These are phyloP conservation scores for Ochropleura plecta DNA, from an alignment of 2,888 invertebrate species.

Conservation along the genomic window DNA sequence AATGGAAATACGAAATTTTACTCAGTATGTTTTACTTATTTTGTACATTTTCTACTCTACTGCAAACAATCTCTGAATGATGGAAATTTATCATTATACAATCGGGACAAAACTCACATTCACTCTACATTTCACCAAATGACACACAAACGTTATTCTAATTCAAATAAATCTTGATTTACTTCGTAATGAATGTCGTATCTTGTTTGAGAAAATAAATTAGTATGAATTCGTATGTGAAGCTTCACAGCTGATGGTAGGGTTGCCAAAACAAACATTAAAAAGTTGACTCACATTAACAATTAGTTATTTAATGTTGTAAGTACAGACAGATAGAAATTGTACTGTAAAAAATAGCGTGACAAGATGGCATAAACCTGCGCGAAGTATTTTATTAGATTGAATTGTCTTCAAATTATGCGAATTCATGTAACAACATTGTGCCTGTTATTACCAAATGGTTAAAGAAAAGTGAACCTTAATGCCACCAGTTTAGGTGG, in stretches of 20 bases:
- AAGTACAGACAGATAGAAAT: too few species aligned
- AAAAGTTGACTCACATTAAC: too few species aligned
- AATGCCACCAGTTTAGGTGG: neutral
- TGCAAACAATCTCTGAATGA: too few species aligned
- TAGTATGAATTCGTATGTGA: slow-evolving; percentile 5
- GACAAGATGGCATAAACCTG: too few species aligned
- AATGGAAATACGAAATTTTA: too few species aligned
- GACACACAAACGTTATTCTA: slow-evolving; percentile 39
- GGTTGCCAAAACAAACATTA: slow-evolving; percentile 31
- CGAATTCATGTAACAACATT: neutral
- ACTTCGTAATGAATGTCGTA: slow-evolving; percentile 48
- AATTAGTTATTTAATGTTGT: too few species aligned
- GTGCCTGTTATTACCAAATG: fast-evolving
- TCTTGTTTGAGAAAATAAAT: slow-evolving; percentile 51
- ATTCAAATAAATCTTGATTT: slow-evolving; percentile 57
- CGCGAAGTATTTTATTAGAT: too few species aligned
- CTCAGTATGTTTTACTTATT: too few species aligned
- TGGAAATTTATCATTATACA: neutral
- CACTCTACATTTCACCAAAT: slow-evolving; percentile 6
- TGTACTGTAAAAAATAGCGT: too few species aligned
- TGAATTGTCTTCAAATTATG: too few species aligned
- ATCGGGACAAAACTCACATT: neutral
- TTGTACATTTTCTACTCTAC: too few species aligned
- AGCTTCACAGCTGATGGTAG: slow-evolving; percentile 15
- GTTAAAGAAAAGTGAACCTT: neutral